Conservation (phyloP, 2,888 invertebrate genomes). For the Ypsolopha sequella region DNA sequence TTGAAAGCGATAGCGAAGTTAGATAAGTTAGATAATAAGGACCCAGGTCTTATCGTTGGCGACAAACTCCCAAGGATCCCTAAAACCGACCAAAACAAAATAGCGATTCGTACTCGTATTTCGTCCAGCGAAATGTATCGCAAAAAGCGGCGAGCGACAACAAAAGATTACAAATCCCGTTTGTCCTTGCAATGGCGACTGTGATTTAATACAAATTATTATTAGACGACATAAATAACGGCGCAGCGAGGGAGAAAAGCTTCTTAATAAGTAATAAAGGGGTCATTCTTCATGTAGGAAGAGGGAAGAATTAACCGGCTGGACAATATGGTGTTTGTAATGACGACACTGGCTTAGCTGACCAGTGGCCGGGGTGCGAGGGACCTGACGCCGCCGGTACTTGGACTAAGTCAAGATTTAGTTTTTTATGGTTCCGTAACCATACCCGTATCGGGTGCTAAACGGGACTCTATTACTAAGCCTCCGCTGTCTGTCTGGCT, state of each 20-base stretch:
- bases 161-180: conserved; percentile 67
- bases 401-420: no score
- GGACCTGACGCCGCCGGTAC: neutral
- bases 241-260: conserved; percentile 44
- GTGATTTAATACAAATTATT: conserved; percentile 72
- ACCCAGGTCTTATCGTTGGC: no score
- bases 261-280: conserved; percentile 71
- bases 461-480: no score
- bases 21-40: no score
- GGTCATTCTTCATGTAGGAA: conserved; percentile 57
- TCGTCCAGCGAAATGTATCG: conserved; percentile 20
- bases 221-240: conserved; percentile 69
- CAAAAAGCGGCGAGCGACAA: conserved; percentile 32
- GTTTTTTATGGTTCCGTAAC: neutral
- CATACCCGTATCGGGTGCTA: neutral
- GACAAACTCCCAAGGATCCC: no score
- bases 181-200: conserved; percentile 57
- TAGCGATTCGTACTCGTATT: conserved; percentile 33
- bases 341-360: conserved; percentile 8
- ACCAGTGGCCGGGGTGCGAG: neutral
- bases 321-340: conserved; percentile 39
- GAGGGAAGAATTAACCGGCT: conserved; percentile 48
- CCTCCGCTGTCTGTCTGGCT: no score
- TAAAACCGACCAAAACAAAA: conserved; percentile 1
- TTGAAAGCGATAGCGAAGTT: no score